A percentile compares a stretch with the other conserved stretches of the same genome.
Conservation (phyloP, 1,140 invertebrate species). For the Bombus affinis region DNA sequence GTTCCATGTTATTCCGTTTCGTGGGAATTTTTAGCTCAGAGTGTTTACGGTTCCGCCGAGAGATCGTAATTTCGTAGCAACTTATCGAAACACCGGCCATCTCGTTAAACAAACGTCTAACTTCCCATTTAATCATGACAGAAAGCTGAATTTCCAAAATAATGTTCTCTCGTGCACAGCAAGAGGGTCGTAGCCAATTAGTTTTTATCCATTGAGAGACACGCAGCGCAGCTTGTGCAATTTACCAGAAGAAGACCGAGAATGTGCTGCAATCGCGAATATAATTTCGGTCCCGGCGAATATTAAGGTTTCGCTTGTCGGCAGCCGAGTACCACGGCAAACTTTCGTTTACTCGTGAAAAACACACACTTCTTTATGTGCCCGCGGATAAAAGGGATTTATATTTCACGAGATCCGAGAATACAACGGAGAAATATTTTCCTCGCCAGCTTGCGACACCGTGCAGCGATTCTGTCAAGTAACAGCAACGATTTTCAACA, state of each 20-base stretch:
- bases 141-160: background rate
- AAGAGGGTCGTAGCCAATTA: no score
- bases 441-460: background rate
- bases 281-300: background rate
- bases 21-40: constrained; percentile 20
- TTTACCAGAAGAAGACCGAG: background rate
- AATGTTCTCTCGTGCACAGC: background rate
- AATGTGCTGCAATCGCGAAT: background rate
- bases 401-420: constrained; percentile 59
- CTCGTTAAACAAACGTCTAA: background rate
- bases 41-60: background rate
- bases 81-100: background rate
- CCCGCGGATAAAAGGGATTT: constrained; percentile 65
- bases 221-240: background rate
- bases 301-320: background rate
- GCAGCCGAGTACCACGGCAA: background rate
- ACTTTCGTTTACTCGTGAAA: constrained; percentile 3
- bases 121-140: background rate
- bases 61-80: constrained; percentile 23
- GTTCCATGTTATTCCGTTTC: background rate
- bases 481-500: background rate
- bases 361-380: constrained; percentile 44
- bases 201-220: background rate
- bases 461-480: background rate
- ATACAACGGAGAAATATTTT: constrained; percentile 50